Conservation (phyloP, 2,113 vertebrate species). For the Aegithalos caudatus region DNA sequence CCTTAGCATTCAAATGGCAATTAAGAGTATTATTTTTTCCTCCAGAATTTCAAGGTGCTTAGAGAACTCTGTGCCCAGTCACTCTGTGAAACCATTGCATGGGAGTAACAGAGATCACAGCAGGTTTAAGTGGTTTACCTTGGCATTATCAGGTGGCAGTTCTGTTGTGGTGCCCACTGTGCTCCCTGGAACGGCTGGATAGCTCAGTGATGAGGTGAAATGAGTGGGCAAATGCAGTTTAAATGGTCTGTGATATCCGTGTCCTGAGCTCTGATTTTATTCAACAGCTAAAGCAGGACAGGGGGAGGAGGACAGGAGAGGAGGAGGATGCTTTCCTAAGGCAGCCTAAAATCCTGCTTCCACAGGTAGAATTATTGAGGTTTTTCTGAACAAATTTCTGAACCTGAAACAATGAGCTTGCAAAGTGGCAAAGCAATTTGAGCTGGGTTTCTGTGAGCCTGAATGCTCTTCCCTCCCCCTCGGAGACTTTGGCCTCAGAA, state of each 20-base stretch:
- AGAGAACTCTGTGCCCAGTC: fast-evolving
- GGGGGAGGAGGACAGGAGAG: fast-evolving
- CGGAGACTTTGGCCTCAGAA: neutral
- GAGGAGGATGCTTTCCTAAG: neutral
- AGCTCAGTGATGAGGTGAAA: neutral
- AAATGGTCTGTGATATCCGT: neutral
- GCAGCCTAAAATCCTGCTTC: neutral
- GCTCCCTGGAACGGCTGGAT: neutral
- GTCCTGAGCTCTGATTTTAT: neutral
- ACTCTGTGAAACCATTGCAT: neutral
- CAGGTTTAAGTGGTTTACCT: neutral
- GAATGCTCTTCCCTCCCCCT: neutral
- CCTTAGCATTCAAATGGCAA: neutral
- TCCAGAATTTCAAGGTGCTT: neutral
- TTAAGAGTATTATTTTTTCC: neutral
- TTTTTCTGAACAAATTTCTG: neutral
- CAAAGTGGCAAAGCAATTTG: fast-evolving
- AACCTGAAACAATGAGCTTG: neutral
- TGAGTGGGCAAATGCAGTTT: neutral
- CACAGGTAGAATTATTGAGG: neutral
- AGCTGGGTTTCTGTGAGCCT: neutral
- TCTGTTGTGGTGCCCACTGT: fast-evolving
- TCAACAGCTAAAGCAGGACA: neutral
- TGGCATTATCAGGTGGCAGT: neutral
- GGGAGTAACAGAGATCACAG: neutral